A percentile compares a stretch with the other conserved stretches of the same genome.
These are phyloP conservation scores for Ochropleura leucogaster DNA, from an alignment of 2,888 invertebrate genomes.

Conservation along the genomic window DNA sequence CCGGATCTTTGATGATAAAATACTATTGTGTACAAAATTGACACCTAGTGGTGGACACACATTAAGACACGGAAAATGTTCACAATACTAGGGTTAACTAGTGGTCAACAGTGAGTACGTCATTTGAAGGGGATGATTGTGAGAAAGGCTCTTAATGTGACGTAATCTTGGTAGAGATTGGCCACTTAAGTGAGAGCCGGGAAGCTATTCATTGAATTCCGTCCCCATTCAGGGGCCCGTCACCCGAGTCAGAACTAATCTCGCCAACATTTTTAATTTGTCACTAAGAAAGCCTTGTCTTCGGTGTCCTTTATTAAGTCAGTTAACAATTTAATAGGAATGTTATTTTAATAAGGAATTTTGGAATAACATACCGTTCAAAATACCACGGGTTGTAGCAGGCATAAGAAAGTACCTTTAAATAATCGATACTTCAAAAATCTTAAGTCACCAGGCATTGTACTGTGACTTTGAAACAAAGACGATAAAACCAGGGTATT, in stretches of 20 bases:
- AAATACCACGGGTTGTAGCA: neutral
- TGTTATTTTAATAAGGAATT: conserved; percentile 12
- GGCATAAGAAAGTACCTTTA: neutral
- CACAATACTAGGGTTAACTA: conserved; percentile 63
- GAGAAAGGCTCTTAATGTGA: conserved; percentile 73
- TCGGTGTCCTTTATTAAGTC: conserved; percentile 44
- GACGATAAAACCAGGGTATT: conserved; percentile 36
- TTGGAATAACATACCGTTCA: conserved; percentile 19
- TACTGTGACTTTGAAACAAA: conserved; percentile 51
- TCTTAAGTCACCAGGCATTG: conserved; percentile 27
- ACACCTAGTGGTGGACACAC: conserved; percentile 43
- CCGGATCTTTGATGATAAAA: conserved; percentile 36
- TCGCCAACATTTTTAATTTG: conserved; percentile 72
- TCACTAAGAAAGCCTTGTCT: conserved; percentile 64
- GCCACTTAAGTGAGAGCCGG: conserved; percentile 73
- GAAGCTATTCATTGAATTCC: conserved; percentile 79
- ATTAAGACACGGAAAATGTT: conserved; percentile 52
- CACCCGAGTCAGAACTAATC: conserved; percentile 76
- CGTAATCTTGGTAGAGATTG: conserved; percentile 79
- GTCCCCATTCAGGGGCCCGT: conserved; percentile 75
- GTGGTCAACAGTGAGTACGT: conserved; percentile 63
- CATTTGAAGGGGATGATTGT: conserved; percentile 62
- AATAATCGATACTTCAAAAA: conserved; percentile 39
- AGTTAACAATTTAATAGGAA: conserved; percentile 34
- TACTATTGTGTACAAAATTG: conserved; percentile 36